Evolutionary conservation across 2,797 vertebrate species (phyloP), one percentile per base, ranked within the genome.

Genomic region (Atherinosoma microstoma): DNA sequence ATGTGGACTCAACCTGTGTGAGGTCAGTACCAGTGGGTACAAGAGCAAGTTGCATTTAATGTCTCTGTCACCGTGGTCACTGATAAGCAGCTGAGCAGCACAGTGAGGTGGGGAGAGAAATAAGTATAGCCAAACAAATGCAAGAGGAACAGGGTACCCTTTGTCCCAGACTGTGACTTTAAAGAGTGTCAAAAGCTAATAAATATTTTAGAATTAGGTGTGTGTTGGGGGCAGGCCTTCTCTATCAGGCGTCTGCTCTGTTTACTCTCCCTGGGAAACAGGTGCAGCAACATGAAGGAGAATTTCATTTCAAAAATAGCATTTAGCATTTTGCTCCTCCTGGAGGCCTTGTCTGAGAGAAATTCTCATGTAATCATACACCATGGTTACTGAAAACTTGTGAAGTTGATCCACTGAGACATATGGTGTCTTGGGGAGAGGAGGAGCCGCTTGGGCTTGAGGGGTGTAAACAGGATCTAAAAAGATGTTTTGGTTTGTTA

Each of bases 141-240:
- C 74, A 82, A 36, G 80, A 94, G 88, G 93, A 93, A 94, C 51
- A 94, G 94, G 94, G 95, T 93, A 95, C 91, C 94, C 93, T 94
- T 95, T 96, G 95, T 97, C 96, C 95, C 94, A 95, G 91, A 89
- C 94, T 91, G 93, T 69, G 94, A 94, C 94, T 95, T 95, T 95
- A 95, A 96, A 90, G 92, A 93, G 95, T 96, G 96, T 97, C 95
- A 94, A 95, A 96, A 95, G 95, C 96, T 96, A 95, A 98, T 98
- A 98, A 99, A 98, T 99, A 98, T 99, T 99, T 99, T 95, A 98
- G 95, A 95, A 95, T 94, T 95, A 96, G 95, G 95, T 97, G 96
- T 95, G 95, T 95, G 89, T 96, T 94, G 93, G 94, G 92, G 96
- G 81, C 89, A 75, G 88, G 84, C 94, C 94, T 95, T 92, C 93